Evolutionary conservation across 1,140 invertebrate species (phyloP).

Genomic region (Trichogramma pretiosum): DNA sequence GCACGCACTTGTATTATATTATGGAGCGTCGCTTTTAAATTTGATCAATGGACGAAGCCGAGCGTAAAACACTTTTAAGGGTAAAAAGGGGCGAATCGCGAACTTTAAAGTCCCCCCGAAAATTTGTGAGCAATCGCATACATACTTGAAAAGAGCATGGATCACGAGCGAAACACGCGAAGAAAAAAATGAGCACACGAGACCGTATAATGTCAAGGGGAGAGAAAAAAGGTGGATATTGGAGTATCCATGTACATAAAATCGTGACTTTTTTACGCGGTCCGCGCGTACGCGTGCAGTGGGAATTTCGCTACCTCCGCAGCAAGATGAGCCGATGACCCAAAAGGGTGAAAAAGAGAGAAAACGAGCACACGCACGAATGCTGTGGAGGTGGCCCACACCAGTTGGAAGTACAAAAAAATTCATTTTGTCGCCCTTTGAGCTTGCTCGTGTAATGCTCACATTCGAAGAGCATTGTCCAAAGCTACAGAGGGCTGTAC

Average conservation of each 20-base stretch:
- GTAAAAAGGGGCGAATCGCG: too few species aligned
- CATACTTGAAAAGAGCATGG: conserved; percentile 23
- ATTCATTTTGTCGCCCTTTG: conserved; percentile 24
- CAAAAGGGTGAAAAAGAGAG: too few species aligned
- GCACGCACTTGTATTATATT: too few species aligned
- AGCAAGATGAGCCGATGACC: not conserved
- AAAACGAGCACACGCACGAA: not conserved
- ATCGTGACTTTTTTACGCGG: conserved; percentile 13
- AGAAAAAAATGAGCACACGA: conserved; percentile 1
- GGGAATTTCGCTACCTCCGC: too few species aligned
- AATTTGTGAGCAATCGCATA: conserved; percentile 19
- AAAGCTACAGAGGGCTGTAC: too few species aligned
- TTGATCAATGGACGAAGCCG: conserved; percentile 45
- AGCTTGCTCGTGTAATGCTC: too few species aligned
- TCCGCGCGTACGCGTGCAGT: too few species aligned
- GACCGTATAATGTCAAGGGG: not conserved
- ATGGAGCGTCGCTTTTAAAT: conserved; percentile 44
- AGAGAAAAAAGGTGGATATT: not conserved
- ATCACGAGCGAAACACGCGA: conserved; percentile 25
- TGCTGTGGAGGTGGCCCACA: conserved; percentile 2
- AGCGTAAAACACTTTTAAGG: conserved; percentile 47
- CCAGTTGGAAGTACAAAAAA: conserved; percentile 22
- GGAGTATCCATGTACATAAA: not conserved
- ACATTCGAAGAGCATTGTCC: too few species aligned
- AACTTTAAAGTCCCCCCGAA: conserved; percentile 38